Conservation (phyloP, 2,797 vertebrate genomes). For the Mycteria americana region DNA sequence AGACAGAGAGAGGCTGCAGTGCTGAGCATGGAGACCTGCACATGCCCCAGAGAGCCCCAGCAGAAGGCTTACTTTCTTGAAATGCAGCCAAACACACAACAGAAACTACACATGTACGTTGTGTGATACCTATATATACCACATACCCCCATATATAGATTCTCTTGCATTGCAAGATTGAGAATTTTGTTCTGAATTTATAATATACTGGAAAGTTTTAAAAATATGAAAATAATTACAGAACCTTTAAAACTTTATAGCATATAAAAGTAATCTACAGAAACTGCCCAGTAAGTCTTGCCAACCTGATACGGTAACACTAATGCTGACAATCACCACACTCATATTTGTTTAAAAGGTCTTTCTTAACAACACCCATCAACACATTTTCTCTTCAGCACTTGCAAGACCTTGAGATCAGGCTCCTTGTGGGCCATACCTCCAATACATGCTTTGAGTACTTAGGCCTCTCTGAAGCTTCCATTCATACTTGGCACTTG, state of each 20-base stretch:
- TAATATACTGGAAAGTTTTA: neutral
- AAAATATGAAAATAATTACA: neutral
- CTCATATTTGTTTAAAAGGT: neutral
- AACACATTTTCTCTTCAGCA: neutral
- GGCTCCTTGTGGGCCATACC: neutral
- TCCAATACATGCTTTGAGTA: neutral
- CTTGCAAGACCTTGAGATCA: neutral
- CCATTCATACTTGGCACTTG: neutral
- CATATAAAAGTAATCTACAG: neutral
- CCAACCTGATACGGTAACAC: neutral
- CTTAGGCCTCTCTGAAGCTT: neutral
- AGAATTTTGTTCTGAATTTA: neutral
- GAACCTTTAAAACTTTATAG: neutral
- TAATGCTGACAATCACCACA: neutral
- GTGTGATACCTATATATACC: neutral
- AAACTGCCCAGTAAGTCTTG: neutral
- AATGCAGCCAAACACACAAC: neutral
- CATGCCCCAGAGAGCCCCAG: neutral
- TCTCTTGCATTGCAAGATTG: neutral
- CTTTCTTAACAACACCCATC: neutral
- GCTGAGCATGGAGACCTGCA: neutral
- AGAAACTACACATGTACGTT: fast-evolving
- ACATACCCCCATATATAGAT: neutral
- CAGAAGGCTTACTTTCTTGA: neutral
- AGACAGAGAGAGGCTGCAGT: neutral